Base-by-base conservation (phyloP, 2,797 vertebrate species). In the Nyctalus aviator region DNA sequence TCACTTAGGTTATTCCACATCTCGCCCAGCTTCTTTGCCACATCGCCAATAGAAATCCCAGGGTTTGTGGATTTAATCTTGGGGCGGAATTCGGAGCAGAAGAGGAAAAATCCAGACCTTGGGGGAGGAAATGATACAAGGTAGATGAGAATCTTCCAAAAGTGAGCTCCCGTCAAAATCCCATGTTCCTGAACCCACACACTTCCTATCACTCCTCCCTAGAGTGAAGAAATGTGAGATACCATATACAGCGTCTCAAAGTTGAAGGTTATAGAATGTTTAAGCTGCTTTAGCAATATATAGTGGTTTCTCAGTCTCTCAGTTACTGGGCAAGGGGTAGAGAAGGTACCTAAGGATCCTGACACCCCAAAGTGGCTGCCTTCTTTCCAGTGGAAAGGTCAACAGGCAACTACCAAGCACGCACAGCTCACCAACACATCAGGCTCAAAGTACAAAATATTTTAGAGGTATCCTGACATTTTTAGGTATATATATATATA, bases 51-150 rank as follows among this genome's bases (percentile, higher is more conserved):
- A 32, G 99, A 98, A 93, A 99, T 98, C 59, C 98, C 98, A 76
- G 99, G 99, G 95, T 98, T 98, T 94, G 98, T 98, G 76, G 98
- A 99, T 86, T 99, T 99, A 96, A 99, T 99, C 98, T 99, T 99
- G 81, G 99, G 99, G 94, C 98, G 99, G 95, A 99, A 99, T 91
- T 99, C 99, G 30, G 99, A 98, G 94, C 99, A 99, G 97, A 99
- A 99, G 30, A 99, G 97, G 96, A 99, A 99, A 97, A 99, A 99
- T 64, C 99, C 99, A 97, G 99, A 99, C 96, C 99, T 99, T 46
- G 37, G 8, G 50, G 18, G 21, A 92, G 37, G 92, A 53, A 75
- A 50, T 25, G 35, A 77, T 11, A 79, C 18, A 41, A 41, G 68
- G 91, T 46, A 94, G 66, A 78, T 44, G 41, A 93, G 41, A 30